phyloP scores from a whole-genome alignment of 2,888 invertebrate species.

The Eristalinus aeneus region DNA sequence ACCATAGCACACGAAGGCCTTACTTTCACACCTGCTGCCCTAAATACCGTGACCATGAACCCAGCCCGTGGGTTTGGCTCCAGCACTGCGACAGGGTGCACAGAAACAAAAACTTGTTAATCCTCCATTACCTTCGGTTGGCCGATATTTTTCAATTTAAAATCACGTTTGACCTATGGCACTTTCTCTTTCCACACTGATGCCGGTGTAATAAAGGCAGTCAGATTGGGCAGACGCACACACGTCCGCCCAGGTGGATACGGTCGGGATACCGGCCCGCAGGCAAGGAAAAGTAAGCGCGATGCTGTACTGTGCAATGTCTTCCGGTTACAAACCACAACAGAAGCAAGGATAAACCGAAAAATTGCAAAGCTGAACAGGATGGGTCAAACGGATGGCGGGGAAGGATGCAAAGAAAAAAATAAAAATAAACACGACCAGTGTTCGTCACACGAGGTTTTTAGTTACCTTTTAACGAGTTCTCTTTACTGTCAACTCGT shows the following conservation, averaged over 20 bases:
- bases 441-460: conserved; percentile 54
- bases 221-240: background rate
- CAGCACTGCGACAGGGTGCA: background rate
- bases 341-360: conserved; percentile 61
- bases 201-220: conserved; percentile 48
- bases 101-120: conserved; percentile 45
- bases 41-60: conserved; percentile 67
- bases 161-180: conserved; percentile 70
- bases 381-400: background rate
- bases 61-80: background rate
- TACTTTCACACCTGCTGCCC: conserved; percentile 68
- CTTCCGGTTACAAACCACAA: conserved; percentile 69
- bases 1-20: conserved; percentile 3
- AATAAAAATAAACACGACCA: conserved; percentile 38
- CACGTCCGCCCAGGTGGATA: too few relatives aligned
- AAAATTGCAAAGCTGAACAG: conserved; percentile 48
- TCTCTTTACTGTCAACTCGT: conserved; percentile 61
- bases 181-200: conserved; percentile 62
- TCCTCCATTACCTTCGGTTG: conserved; percentile 66
- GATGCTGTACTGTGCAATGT: conserved; percentile 40
- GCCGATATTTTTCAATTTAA: conserved; percentile 71
- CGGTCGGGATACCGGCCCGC: conserved; percentile 33
- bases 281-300: conserved; percentile 48
- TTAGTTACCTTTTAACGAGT: conserved; percentile 71
- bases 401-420: background rate